Conservation (phyloP, 2,888 invertebrate species). For the Smittia sp. region DNA sequence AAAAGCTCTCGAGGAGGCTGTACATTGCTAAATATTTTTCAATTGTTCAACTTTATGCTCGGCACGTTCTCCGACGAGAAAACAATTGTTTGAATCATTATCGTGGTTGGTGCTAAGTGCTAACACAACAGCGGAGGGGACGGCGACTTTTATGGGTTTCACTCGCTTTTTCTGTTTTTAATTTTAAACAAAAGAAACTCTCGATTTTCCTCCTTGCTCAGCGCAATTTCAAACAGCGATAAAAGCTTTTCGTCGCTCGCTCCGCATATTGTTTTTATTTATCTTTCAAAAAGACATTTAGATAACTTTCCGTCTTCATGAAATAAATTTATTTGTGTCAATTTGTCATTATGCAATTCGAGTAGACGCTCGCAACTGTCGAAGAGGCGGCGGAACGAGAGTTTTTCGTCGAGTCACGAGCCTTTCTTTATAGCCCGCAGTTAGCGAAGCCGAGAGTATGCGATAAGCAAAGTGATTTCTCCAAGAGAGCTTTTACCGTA, state of each 20-base stretch:
- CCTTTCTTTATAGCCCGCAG: background rate
- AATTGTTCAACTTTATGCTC: constrained; percentile 18
- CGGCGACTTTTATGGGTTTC: constrained; percentile 12
- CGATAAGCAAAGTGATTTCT: too few relatives aligned
- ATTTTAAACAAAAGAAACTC: constrained; percentile 15
- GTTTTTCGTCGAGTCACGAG: background rate
- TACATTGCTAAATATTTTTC: constrained; percentile 14
- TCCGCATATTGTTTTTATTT: constrained; percentile 26
- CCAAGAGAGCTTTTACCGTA: background rate
- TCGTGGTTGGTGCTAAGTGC: constrained; percentile 27
- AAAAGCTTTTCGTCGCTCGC: constrained; percentile 10
- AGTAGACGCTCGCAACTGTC: too few relatives aligned
- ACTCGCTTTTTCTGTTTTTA: background rate
- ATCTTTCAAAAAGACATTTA: constrained; percentile 13
- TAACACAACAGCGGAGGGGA: constrained; percentile 16
- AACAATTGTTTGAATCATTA: constrained; percentile 32
- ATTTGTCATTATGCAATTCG: constrained; percentile 6
- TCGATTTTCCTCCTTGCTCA: background rate
- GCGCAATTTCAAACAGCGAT: constrained; percentile 9
- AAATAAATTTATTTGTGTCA: constrained; percentile 7
- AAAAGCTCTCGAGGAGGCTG: background rate
- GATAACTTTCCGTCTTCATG: background rate
- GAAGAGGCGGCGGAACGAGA: background rate
- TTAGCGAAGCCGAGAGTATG: too few relatives aligned
- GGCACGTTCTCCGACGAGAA: constrained; percentile 3